Evolutionary conservation across 2,797 vertebrate genomes (phyloP), one percentile per base, ranked within the genome.

Genomic region (Hydrophis major): DNA sequence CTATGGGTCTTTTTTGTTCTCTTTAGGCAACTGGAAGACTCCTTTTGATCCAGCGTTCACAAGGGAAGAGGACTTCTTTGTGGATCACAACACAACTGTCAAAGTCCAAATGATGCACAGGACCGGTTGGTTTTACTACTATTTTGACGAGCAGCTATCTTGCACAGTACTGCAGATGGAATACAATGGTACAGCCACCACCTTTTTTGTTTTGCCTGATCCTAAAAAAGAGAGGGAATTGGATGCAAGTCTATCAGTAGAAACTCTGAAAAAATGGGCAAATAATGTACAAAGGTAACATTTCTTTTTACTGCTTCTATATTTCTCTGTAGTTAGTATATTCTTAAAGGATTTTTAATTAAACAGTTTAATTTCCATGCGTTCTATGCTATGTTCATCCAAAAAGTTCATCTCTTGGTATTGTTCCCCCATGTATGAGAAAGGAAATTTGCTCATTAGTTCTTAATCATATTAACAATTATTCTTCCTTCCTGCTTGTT

Each of bases 101-200:
- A 94, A 97, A 93, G 98, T 99, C 89, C 98, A 99, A 96, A 99
- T 99, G 99, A 99, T 99, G 99, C 94, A 42, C 55, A 98, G 97
- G 92, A 94, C 1, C 0, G 98, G 98, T 18, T 98, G 95, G 89
- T 99, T 97, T 0, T 94, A 98, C 37, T 95, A 97, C 95, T 98
- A 98, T 87, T 93, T 98, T 2, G 99, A 98, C 25, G 0, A 1
- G 0, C 95, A 94, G 0, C 98, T 98, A 92, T 95, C 97, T 90
- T 98, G 98, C 94, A 97, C 96, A 0, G 96, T 99, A 93, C 92
- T 99, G 95, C 50, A 95, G 94, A 95, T 99, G 96, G 97, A 98
- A 8, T 99, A 99, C 96, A 97, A 95, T 25, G 97, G 97, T 66
- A 97, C 97, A 0, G 96, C 96, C 94, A 97, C 96, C 0, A 95